Percentiles rank a stretch among this genome's conserved stretches.
Evolutionary conservation across 1,140 invertebrate genomes (phyloP).

Genomic region (Bombus sylvicola): DNA sequence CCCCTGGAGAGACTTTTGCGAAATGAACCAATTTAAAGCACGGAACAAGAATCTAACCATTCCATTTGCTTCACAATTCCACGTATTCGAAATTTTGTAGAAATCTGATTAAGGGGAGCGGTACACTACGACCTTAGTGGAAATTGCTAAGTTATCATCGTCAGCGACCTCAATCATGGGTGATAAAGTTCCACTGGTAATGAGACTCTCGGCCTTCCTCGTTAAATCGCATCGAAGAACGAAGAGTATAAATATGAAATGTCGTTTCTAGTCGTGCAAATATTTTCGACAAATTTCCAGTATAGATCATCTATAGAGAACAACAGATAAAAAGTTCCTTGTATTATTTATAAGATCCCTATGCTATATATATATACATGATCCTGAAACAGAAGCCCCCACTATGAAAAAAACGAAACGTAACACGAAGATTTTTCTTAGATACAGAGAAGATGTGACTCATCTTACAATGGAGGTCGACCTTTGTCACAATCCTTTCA

Average conservation of each 20-base stretch:
- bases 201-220: slow-evolving; percentile 30
- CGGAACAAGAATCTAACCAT: slow-evolving; percentile 9
- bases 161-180: slow-evolving; percentile 30
- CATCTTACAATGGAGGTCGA: slow-evolving; percentile 31
- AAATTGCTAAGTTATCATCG: slow-evolving; percentile 47
- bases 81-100: slow-evolving; percentile 42
- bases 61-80: background rate
- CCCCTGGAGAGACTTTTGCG: background rate
- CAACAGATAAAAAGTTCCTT: too few relatives aligned
- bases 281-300: background rate
- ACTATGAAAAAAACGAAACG: background rate
- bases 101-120: slow-evolving; percentile 41
- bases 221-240: slow-evolving; percentile 48
- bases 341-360: background rate
- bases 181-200: slow-evolving; percentile 53
- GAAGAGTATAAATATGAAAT: slow-evolving; percentile 27
- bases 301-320: background rate
- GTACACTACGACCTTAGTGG: slow-evolving; percentile 11
- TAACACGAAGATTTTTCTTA: slow-evolving; percentile 1
- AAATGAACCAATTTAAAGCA: slow-evolving; percentile 56
- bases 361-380: background rate
- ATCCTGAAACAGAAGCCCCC: background rate
- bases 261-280: too few relatives aligned
- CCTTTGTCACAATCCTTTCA: slow-evolving; percentile 40
- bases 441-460: background rate